Evolutionary conservation across 92 coral and sea anemone species (phyloP), one percentile per base, ranked within the genome.

Genomic region (Zoanthus gigantus): DNA sequence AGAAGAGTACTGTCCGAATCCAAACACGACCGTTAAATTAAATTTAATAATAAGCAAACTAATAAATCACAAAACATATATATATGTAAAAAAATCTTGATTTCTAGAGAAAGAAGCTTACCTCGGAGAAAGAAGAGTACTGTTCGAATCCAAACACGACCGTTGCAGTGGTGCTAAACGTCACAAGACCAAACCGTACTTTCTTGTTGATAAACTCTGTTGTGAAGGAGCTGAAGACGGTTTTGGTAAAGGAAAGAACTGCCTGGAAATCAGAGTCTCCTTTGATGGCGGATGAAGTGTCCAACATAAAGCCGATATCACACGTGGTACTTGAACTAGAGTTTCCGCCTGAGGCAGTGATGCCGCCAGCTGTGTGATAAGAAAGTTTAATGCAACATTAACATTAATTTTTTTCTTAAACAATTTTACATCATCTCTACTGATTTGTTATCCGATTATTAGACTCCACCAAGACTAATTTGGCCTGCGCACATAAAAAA

Each of bases 261-360:
- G 88, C 69, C 52, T 91, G 74, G 56, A 91, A 91, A 81, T 91
- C 88, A 0, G 89, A 88, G 8, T 91, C 94, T 65, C 94, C 91
- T 23, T 90, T 86, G 54, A 91, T 57, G 46, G 72, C 65, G 23
- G 91, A 76, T 34, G 94, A 91, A 9, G 86, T 83, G 85, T 91
- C 94, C 53, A 91, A 82, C 94, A 91, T 91, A 29, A 91, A 88
- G 16, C 89, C 94, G 12, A 91, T 84, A 79, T 91, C 94, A 52
- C 91, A 91, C 6, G 91, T 13, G 53, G 71, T 28, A 29, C 68
- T 47, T 10, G 45, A 37, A 37, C 65, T 63, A 57, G 50, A 32
- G 42, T 50, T 44, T 8, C 3, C 16, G 71, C 42, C 42, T 37
- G 42, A 37, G 42, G 42, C 42, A 37, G 42, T 37, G 3, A 37